Evolutionary conservation across 2,113 vertebrate genomes (phyloP), one percentile per base, ranked within the genome.

Genomic region (Periophthalmus modestus): DNA sequence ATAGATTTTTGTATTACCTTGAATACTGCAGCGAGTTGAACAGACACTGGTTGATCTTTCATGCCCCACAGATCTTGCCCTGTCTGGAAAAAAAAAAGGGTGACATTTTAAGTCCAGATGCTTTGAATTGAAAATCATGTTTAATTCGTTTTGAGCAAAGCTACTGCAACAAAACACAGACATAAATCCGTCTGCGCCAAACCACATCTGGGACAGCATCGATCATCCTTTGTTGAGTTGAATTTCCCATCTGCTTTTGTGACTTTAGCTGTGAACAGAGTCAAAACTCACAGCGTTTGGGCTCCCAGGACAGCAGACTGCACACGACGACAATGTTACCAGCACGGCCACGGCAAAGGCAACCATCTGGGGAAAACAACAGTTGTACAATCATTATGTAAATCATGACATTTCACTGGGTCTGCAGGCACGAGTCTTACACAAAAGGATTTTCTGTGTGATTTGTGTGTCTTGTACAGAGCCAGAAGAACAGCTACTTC

Each of bases 361-460:
- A 36, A 65, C 83, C 85, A 87, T 86, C 86, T 85, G 84, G 57
- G 50, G 68, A 85, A 46, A 19, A 68, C 59, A 78, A 69, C 78
- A 77, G 74, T 62, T 69, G 43, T 72, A 72, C 79, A 62, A 63
- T 54, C 46, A 46, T 87, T 74, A 85, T 54, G 69, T 73, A 73
- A 70, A 77, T 74, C n/a, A 55, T 70, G 66, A 76, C 69, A 74
- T 69, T 71, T 34, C 61, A 48, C 66, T 48, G 66, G 36, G 3
- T n/a, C 19, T 65, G 6, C 11, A 62, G 19, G 74, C 57, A 28
- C 52, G 52, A 55, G 12, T 50, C 19, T 13, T 43, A 34, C 77
- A 71, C 68, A 61, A n/a, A 43, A 34, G 21, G 11, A 68, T 68
- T 58, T 6, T 54, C 15, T 65, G 48, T 47, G 19, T 81, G 36